Evolutionary conservation across 2,888 invertebrate species (phyloP).

Genomic region (Daptonema setosum): DNA sequence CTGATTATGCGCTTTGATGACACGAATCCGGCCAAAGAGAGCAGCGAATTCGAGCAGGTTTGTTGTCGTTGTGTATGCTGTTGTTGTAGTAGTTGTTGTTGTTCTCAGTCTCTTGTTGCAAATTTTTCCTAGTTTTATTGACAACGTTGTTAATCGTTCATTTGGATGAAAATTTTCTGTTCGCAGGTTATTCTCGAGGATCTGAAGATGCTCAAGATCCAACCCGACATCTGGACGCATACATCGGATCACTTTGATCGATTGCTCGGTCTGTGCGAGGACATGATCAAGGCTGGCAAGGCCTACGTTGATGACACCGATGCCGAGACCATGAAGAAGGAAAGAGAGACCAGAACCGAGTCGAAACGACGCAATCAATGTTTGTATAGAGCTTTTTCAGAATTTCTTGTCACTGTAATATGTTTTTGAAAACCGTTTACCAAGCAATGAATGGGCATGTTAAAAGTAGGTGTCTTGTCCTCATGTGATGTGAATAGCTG

Average conservation of each 20-base stretch:
- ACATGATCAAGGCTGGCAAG: constrained; percentile 53
- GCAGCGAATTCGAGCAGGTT: constrained; percentile 83
- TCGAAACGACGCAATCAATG: constrained; percentile 63
- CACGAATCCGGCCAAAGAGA: constrained; percentile 96
- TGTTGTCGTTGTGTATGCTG: neutral
- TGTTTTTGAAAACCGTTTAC: too few species aligned
- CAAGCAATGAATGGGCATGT: too few species aligned
- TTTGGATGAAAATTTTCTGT: neutral
- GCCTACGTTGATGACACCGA: constrained; percentile 93
- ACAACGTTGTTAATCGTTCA: neutral
- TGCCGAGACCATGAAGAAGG: constrained; percentile 74
- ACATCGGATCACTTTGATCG: constrained; percentile 89
- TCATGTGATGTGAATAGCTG: too few species aligned
- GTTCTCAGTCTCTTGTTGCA: too few species aligned
- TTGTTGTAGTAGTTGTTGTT: too few species aligned
- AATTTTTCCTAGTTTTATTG: neutral
- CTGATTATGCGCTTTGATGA: constrained; percentile 97
- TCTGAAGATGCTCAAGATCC: constrained; percentile 65
- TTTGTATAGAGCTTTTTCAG: constrained; percentile 34
- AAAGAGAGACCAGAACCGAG: constrained; percentile 65
- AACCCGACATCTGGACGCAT: constrained; percentile 73
- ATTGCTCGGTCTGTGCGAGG: constrained; percentile 65
- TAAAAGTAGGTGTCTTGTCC: too few species aligned
- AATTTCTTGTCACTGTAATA: neutral
- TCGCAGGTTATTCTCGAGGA: constrained; percentile 61